A percentile compares a stretch with the other conserved stretches of the same genome.
These are phyloP conservation scores for Achlya flavicornis DNA, from an alignment of 2,888 invertebrate genomes.

Conservation along the genomic window DNA sequence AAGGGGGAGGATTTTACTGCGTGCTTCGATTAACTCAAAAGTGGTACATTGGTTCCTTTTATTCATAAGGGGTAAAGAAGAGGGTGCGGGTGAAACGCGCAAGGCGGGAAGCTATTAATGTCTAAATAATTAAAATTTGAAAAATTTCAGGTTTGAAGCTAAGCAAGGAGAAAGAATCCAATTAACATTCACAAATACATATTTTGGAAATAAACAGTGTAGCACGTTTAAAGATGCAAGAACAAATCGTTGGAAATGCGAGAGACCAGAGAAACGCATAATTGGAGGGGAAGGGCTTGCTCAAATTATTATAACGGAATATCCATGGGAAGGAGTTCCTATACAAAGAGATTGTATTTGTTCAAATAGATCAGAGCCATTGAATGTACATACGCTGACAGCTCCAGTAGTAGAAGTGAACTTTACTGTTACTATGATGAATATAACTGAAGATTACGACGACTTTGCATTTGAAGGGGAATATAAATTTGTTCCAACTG, in stretches of 20 bases:
- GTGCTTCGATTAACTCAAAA: too few species aligned
- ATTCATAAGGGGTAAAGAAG: too few species aligned
- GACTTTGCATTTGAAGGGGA: slow-evolving; percentile 91
- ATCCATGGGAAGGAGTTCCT: slow-evolving; percentile 87
- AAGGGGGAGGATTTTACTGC: too few species aligned
- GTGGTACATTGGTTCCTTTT: too few species aligned
- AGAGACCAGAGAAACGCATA: slow-evolving; percentile 76
- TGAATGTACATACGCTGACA: slow-evolving; percentile 87
- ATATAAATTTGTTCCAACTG: slow-evolving; percentile 86
- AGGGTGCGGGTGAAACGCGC: too few species aligned
- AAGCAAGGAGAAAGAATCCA: slow-evolving; percentile 87
- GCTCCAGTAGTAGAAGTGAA: slow-evolving; percentile 88
- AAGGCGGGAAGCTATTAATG: too few species aligned
- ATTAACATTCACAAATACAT: slow-evolving; percentile 87
- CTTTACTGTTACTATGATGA: slow-evolving; percentile 90
- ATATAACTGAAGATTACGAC: slow-evolving; percentile 91
- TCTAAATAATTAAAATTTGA: too few species aligned
- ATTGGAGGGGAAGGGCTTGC: slow-evolving; percentile 82
- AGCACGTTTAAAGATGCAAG: slow-evolving; percentile 86
- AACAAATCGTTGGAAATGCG: slow-evolving; percentile 88
- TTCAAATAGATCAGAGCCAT: slow-evolving; percentile 86
- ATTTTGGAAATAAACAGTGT: slow-evolving; percentile 88
- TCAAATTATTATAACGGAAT: slow-evolving; percentile 86
- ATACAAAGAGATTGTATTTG: slow-evolving; percentile 89
- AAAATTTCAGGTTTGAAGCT: slow-evolving; percentile 86